Conservation (phyloP, 1,140 invertebrate species). For the Drosophila ercepeae region DNA sequence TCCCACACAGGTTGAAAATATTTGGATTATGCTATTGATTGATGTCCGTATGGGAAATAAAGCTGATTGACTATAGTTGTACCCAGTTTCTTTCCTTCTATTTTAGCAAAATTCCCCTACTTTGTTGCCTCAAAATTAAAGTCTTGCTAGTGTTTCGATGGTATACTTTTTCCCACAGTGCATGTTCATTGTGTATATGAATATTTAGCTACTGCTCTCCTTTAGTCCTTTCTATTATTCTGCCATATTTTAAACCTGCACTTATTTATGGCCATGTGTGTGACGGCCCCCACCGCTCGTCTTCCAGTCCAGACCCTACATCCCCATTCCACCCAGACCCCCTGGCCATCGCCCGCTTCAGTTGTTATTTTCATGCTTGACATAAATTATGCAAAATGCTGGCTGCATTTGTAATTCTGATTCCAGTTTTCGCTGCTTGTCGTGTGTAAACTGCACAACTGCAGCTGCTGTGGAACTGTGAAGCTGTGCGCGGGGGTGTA, state of each 20-base stretch:
- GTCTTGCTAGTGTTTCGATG: too few species aligned
- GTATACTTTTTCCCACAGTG: slow-evolving; percentile 27
- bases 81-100: too few species aligned
- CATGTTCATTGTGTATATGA: slow-evolving; percentile 50
- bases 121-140: too few species aligned
- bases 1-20: slow-evolving; percentile 2
- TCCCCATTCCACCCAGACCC: too few species aligned
- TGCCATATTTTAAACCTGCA: slow-evolving; percentile 82
- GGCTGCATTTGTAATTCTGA: slow-evolving; percentile 80
- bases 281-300: slow-evolving; percentile 1
- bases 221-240: slow-evolving; percentile 76
- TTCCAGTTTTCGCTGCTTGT: slow-evolving; percentile 57
- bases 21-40: neutral
- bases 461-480: slow-evolving; percentile 4
- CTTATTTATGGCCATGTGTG: slow-evolving; percentile 76
- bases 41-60: neutral
- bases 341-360: slow-evolving; percentile 21
- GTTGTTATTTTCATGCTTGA: slow-evolving; percentile 76
- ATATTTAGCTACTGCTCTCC: slow-evolving; percentile 34
- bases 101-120: too few species aligned
- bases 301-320: neutral
- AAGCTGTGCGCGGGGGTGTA: neutral
- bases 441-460: slow-evolving; percentile 36
- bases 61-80: too few species aligned
- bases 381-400: slow-evolving; percentile 81